A percentile compares a stretch with the other conserved stretches of the same genome.
Conservation (phyloP, 2,113 vertebrate species). For the Sakesphorus luctuosus region DNA sequence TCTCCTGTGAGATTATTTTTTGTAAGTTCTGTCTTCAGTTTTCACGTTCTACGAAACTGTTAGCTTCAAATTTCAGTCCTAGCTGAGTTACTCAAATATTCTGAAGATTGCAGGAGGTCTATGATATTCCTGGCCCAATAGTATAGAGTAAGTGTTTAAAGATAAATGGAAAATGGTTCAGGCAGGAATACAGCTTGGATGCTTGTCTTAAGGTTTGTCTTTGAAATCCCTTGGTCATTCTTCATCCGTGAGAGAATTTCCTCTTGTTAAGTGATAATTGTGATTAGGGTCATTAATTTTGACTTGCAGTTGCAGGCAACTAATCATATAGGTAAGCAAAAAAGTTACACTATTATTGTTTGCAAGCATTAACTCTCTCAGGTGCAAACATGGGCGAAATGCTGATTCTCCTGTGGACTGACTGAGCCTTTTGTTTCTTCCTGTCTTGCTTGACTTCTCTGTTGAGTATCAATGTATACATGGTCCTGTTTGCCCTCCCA, state of each 20-base stretch:
- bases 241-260: neutral
- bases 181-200: neutral
- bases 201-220: neutral
- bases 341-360: neutral
- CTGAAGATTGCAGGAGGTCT: neutral
- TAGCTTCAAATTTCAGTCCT: neutral
- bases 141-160: neutral
- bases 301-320: neutral
- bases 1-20: neutral
- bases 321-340: slow-evolving; percentile 4
- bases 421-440: neutral
- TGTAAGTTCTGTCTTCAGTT: neutral
- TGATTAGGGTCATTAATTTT: slow-evolving; percentile 14
- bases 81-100: neutral
- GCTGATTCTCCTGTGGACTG: neutral
- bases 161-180: neutral
- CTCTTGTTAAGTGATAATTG: neutral
- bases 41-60: neutral
- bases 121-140: neutral
- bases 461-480: fast-evolving
- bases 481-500: neutral
- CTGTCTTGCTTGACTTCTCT: neutral
- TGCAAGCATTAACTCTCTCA: neutral
- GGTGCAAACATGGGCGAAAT: neutral
- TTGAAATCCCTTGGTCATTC: neutral